Evolutionary conservation across 2,888 invertebrate species (phyloP).

Genomic region (Carpatolechia fugitivella): DNA sequence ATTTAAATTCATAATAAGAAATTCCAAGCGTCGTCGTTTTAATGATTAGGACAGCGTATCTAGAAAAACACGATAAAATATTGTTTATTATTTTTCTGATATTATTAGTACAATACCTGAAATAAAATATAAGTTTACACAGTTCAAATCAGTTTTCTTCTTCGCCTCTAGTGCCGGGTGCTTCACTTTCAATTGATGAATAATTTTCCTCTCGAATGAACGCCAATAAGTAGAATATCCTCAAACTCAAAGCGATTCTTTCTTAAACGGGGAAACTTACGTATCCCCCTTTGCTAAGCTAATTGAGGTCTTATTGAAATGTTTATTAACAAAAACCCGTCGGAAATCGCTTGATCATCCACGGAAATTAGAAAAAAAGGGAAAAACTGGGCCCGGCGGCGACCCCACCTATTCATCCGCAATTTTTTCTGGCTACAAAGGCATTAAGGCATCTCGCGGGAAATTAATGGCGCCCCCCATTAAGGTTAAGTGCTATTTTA

Average conservation of each 20-base stretch:
- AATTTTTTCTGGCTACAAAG: slow-evolving; percentile 56
- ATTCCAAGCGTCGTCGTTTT: too few species aligned
- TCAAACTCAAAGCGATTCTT: slow-evolving; percentile 5
- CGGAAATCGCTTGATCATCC: slow-evolving; percentile 20
- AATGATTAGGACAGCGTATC: too few species aligned
- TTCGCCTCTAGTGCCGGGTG: slow-evolving; percentile 28
- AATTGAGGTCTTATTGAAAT: slow-evolving; percentile 24
- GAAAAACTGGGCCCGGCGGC: slow-evolving; percentile 32
- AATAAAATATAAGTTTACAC: neutral
- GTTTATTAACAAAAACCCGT: slow-evolving; percentile 22
- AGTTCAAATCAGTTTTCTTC: neutral
- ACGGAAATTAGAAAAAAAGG: slow-evolving; percentile 38
- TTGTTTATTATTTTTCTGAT: too few species aligned
- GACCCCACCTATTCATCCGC: slow-evolving; percentile 47
- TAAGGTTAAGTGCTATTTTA: slow-evolving; percentile 69
- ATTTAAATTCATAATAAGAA: too few species aligned
- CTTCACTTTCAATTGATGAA: slow-evolving; percentile 58
- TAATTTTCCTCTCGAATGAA: slow-evolving; percentile 56
- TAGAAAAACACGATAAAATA: too few species aligned
- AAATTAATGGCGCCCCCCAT: slow-evolving; percentile 64
- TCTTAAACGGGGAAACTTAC: slow-evolving; percentile 11
- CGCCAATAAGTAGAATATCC: slow-evolving; percentile 28
- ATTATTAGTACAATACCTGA: too few species aligned
- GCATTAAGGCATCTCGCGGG: slow-evolving; percentile 60
- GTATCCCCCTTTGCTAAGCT: slow-evolving; percentile 24